Evolutionary conservation across 2,888 invertebrate species (phyloP).

Genomic region (Sphaerophoria rueppellii): DNA sequence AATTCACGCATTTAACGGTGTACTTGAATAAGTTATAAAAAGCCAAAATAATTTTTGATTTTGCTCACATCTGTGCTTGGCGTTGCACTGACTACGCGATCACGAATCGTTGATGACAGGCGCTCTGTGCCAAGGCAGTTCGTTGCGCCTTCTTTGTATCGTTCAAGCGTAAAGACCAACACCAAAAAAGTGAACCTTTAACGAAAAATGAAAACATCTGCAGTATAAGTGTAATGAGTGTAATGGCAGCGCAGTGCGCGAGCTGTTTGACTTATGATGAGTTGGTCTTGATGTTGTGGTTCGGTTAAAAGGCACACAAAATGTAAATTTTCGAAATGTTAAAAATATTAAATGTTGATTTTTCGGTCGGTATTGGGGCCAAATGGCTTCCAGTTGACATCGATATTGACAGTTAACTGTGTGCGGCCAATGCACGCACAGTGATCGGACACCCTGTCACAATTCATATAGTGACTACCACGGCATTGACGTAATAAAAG

Average conservation of each 20-base stretch:
- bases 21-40: slow-evolving; percentile 45
- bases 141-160: slow-evolving; percentile 38
- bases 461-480: slow-evolving; percentile 4
- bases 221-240: background rate
- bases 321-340: slow-evolving; percentile 63
- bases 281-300: slow-evolving; percentile 32
- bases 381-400: slow-evolving; percentile 56
- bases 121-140: slow-evolving; percentile 58
- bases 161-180: background rate
- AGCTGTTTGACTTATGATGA: slow-evolving; percentile 55
- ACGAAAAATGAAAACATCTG: slow-evolving; percentile 11
- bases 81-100: slow-evolving; percentile 35
- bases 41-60: slow-evolving; percentile 42
- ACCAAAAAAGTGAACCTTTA: slow-evolving; percentile 23
- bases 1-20: slow-evolving; percentile 52
- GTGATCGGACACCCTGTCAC: background rate
- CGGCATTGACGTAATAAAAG: slow-evolving; percentile 61
- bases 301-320: slow-evolving; percentile 14
- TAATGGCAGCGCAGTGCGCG: slow-evolving; percentile 14
- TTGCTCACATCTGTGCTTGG: slow-evolving; percentile 39
- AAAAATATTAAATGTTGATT: slow-evolving; percentile 37
- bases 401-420: slow-evolving; percentile 54
- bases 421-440: slow-evolving; percentile 45
- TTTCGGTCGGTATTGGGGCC: slow-evolving; percentile 47
- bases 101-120: slow-evolving; percentile 30